Base-by-base conservation (phyloP, 2,888 invertebrate genomes). In the Augiades crinisus region DNA sequence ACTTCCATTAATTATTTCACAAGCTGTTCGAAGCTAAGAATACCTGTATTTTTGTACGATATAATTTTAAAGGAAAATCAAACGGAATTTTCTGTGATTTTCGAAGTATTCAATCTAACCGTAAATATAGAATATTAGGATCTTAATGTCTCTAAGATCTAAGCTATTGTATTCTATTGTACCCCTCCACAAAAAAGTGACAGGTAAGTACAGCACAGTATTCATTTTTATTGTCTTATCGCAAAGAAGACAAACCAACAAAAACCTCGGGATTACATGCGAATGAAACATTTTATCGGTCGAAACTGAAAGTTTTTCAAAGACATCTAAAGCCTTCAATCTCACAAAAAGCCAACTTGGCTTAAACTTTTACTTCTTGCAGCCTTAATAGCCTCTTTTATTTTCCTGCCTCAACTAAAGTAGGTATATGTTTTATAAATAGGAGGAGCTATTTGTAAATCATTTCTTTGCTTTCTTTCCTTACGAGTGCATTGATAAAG, bases 201-300 rank as follows among this genome's bases (percentile, higher is more conserved):
- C n/a, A n/a, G n/a, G n/a, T n/a, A n/a, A n/a, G n/a, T n/a, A n/a
- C n/a, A n/a, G n/a, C n/a, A n/a, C n/a, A 1, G 16, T 19, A 6
- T 37, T 37, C 40, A 22, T 41, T 34, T 31, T 12, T 51, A n/a
- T 37, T 30, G 2, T 61, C 67, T 75, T 81, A 82, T 81, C 82
- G 68, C 63, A 62, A 65, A 61, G 59, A 67, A 79, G 74, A 84
- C 79, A 82, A 82, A 83, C 83, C 79, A 81, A 78, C 70, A 57
- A 67, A 76, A 76, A 75, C 78, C 74, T 70, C 58, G 63, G 81
- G 81, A 83, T 85, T 83, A n/a, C 79, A 77, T 65, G 72, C 72
- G 75, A 71, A 75, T 75, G 68, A 78, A 83, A 81, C 81, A 81
- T 81, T 81, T 84, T 82, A 84, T 83, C 83, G 72, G 73, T 68